Percentiles rank a stretch among this genome's conserved stretches.
Conservation (phyloP, 2,888 invertebrate species). For the Stratiomys singularior region DNA sequence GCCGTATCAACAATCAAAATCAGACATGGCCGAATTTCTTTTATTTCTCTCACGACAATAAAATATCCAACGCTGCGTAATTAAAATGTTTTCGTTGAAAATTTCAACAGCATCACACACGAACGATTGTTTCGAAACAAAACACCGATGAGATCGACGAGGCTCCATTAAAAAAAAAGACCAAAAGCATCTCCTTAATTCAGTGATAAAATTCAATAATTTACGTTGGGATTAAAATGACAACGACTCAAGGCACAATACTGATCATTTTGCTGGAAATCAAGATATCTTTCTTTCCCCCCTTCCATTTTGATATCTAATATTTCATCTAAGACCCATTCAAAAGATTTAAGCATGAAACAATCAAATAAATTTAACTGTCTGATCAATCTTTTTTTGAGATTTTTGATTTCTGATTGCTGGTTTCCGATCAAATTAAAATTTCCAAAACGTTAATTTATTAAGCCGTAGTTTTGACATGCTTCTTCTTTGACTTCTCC, state of each 20-base stretch:
- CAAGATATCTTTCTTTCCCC: not conserved
- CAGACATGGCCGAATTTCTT: not conserved
- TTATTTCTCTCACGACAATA: not conserved
- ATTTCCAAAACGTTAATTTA: not conserved
- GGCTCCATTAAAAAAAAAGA: constrained; percentile 1
- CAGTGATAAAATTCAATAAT: constrained; percentile 11
- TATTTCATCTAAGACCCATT: not conserved
- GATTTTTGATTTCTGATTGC: too few relatives aligned
- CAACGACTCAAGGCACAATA: not conserved
- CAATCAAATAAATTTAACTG: constrained; percentile 3
- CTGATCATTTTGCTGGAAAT: constrained; percentile 18
- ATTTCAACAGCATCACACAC: constrained; percentile 11
- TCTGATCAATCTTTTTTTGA: constrained; percentile 16
- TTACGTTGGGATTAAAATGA: constrained; percentile 13
- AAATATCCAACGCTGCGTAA: not conserved
- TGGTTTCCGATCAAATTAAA: too few relatives aligned
- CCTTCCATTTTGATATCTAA: constrained; percentile 33
- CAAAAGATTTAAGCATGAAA: not conserved
- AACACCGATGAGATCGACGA: not conserved
- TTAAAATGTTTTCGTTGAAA: constrained; percentile 32
- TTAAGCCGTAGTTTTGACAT: not conserved
- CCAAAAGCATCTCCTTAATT: not conserved
- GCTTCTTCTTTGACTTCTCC: not conserved
- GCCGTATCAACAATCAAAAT: not conserved
- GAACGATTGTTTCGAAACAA: not conserved